These are phyloP conservation scores for Polylopha cassiicola DNA, from an alignment of 2,888 invertebrate genomes.

Conservation along the genomic window DNA sequence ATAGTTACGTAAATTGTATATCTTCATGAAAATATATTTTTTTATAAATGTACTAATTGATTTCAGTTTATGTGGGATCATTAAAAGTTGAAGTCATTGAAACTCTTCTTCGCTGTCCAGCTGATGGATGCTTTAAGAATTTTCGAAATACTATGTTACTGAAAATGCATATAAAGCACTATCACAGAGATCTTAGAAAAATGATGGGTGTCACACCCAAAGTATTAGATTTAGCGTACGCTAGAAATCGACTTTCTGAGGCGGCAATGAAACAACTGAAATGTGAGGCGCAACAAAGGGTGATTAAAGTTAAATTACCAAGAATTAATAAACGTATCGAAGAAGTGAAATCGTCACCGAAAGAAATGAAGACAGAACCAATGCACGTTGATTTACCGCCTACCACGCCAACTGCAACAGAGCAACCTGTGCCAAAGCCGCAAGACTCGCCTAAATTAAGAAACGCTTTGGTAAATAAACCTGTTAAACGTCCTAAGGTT, in stretches of 20 bases:
- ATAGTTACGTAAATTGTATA: too few relatives aligned
- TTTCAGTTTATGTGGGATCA: constrained; percentile 76
- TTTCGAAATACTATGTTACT: constrained; percentile 94
- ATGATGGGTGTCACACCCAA: constrained; percentile 88
- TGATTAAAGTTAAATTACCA: constrained; percentile 58
- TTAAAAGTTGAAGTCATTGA: constrained; percentile 83
- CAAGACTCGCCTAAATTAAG: constrained; percentile 64
- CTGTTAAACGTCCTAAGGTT: constrained; percentile 59
- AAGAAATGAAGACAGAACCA: constrained; percentile 29
- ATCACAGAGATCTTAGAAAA: constrained; percentile 88
- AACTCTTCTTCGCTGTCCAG: constrained; percentile 83
- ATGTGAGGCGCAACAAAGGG: constrained; percentile 37
- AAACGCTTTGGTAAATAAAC: constrained; percentile 48
- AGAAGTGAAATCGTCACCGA: constrained; percentile 39
- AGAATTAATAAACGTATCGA: constrained; percentile 44
- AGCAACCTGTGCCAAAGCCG: constrained; percentile 31
- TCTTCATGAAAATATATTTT: background rate
- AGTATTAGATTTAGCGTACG: constrained; percentile 90
- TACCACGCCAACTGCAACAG: constrained; percentile 27
- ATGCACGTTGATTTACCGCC: constrained; percentile 30
- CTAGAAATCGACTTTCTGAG: constrained; percentile 75
- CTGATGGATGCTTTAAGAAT: constrained; percentile 90
- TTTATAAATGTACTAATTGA: too few relatives aligned
- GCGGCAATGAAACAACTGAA: constrained; percentile 29
- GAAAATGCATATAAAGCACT: constrained; percentile 96